phyloP scores from a whole-genome alignment of 2,888 invertebrate species.

The Cataglyphis altisquamis region DNA sequence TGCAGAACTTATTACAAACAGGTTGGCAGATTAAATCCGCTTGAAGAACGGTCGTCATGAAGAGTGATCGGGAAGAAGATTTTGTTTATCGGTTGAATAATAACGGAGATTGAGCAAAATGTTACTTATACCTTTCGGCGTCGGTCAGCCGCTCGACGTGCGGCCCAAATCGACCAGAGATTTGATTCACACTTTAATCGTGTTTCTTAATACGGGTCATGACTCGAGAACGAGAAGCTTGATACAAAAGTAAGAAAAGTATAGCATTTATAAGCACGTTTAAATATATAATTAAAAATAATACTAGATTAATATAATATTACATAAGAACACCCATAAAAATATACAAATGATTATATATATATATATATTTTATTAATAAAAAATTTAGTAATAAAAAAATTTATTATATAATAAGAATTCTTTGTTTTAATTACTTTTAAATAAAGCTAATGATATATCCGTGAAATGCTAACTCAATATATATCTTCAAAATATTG shows the following conservation, averaged over 20 bases:
- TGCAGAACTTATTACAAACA: background rate
- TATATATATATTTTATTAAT: background rate
- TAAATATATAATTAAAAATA: conserved; percentile 19
- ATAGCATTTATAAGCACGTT: background rate
- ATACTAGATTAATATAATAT: background rate
- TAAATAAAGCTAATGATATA: background rate
- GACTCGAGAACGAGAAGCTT: conserved; percentile 4
- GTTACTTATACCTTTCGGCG: conserved; percentile 27
- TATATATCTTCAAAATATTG: background rate
- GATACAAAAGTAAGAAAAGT: background rate
- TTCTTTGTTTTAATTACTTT: background rate
- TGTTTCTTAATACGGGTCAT: conserved; percentile 28
- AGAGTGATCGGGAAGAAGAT: conserved; percentile 51
- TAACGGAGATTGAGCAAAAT: conserved; percentile 34
- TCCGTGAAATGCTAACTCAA: background rate
- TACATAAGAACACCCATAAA: background rate
- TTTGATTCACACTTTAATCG: conserved; percentile 43
- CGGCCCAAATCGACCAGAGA: conserved; percentile 11
- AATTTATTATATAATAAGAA: too few relatives aligned
- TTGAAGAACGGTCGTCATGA: conserved; percentile 28
- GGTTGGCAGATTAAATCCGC: background rate
- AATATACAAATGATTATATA: background rate
- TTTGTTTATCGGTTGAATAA: conserved; percentile 27
- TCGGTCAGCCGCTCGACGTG: conserved; percentile 13
- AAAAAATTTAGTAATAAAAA: background rate